Percentiles rank a stretch among this genome's conserved stretches.
phyloP scores from a whole-genome alignment of 2,797 vertebrate species.

The Coracias cyanogaster region DNA sequence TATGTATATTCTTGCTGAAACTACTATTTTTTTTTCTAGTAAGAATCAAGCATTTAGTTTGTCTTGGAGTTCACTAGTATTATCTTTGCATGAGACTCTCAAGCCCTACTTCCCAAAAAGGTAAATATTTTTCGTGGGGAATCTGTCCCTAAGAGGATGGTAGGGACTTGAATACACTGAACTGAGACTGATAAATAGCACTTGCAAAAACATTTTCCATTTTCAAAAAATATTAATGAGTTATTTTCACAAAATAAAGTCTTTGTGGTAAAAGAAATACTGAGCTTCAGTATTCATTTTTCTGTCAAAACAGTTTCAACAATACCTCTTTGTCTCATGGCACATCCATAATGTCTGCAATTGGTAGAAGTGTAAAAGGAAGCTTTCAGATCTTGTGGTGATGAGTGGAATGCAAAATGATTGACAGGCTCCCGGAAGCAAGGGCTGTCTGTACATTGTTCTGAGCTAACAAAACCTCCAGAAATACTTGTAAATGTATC shows the following conservation, averaged over 20 bases:
- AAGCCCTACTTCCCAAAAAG: not conserved
- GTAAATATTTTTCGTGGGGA: not conserved
- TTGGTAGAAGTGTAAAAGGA: not conserved
- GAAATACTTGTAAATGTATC: not conserved
- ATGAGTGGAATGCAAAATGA: not conserved
- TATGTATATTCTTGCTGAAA: not conserved
- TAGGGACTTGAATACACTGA: not conserved
- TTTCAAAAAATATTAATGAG: not conserved
- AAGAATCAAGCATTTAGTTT: not conserved
- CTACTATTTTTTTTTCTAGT: not conserved
- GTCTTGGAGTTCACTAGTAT: not conserved
- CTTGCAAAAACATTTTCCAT: not conserved
- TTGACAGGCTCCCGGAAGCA: not conserved
- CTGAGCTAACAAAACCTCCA: not conserved
- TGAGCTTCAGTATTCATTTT: not conserved
- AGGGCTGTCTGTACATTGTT: not conserved
- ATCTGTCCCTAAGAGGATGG: not conserved
- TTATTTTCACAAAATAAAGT: not conserved
- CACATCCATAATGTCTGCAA: not conserved
- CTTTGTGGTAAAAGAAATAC: not conserved
- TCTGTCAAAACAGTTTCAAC: not conserved
- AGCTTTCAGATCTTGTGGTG: not conserved
- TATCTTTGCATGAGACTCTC: not conserved
- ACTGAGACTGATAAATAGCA: not conserved
- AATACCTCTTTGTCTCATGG: not conserved